Evolutionary conservation across 2,113 vertebrate genomes (phyloP), one percentile per base, ranked within the genome.

Genomic region (Triplophysa tibetana): DNA sequence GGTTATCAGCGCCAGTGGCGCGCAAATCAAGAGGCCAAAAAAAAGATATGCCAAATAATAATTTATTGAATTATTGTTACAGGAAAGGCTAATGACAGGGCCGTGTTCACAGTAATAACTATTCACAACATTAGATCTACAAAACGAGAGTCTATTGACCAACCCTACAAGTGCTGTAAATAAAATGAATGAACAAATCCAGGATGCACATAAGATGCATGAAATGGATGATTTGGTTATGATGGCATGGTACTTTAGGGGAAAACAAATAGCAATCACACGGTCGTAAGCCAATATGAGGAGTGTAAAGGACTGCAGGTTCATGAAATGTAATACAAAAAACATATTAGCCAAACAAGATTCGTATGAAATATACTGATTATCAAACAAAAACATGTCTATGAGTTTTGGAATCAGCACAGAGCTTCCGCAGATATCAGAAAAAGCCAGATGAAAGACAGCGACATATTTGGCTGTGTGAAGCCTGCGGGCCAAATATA

Each of bases 401-500:
- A 91, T 81, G 11, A 91, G 12, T 66, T 92, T 91, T 3, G 91
- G 92, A 70, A 93, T 85, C 74, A 93, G 17, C 66, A 89, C 86
- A 6, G 89, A 80, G 72, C 62, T 92, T 6, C 85, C 86, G 70
- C 84, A 85, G 63, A 93, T 9, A 83, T 93, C 91, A 23, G 85
- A 81, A 64, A 93, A 72, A 2, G 89, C 92, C 26, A 93, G 5
- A 56, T 90, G 90, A 50, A 92, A 91, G n/a, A 93, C 89, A 16
- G 82, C 86, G 58, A 92, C 52, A 70, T 92, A 92, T 80, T 93
- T 93, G 1, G 91, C 90, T 50, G 87, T 89, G 66, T 88, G 85
- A 19, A 93, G 85, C 24, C 50, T 70, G 13, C 60, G 78, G 5
- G 70, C 75, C 2, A 75, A 61, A 76, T 70, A 83, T 13, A 86